Percentiles rank a stretch among this genome's conserved stretches.
phyloP scores from a whole-genome alignment of 2,797 vertebrate species.

The Squalus acanthias region DNA sequence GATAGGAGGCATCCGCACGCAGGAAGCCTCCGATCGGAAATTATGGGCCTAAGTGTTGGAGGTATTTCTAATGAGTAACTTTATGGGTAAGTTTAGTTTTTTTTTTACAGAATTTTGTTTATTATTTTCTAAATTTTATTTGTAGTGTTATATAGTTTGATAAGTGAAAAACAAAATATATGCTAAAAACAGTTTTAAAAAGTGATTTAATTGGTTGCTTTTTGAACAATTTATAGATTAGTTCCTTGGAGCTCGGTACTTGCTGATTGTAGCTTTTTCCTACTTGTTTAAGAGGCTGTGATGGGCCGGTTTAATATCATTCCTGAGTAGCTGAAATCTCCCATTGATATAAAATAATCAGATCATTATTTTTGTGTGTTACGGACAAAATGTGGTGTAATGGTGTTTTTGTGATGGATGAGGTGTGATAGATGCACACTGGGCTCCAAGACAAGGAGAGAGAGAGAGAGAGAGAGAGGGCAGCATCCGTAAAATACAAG shows the following conservation, averaged over 20 bases:
- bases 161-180: neutral
- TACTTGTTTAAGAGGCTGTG: neutral
- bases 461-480: neutral
- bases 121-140: neutral
- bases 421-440: neutral
- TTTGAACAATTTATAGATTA: neutral
- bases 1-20: too few species aligned
- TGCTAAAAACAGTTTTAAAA: neutral
- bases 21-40: too few species aligned
- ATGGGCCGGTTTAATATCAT: neutral
- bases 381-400: neutral
- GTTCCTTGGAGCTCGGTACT: neutral
- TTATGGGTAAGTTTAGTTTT: neutral
- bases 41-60: neutral
- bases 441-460: too few species aligned
- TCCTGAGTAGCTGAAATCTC: neutral
- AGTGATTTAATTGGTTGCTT: neutral
- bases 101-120: neutral
- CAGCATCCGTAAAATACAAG: neutral
- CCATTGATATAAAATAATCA: neutral
- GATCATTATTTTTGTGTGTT: neutral
- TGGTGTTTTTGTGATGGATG: neutral
- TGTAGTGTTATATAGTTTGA: neutral
- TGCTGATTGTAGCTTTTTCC: neutral
- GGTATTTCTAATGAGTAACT: neutral